Conservation (phyloP, 2,888 invertebrate species). For the Dendrolimus pini region DNA sequence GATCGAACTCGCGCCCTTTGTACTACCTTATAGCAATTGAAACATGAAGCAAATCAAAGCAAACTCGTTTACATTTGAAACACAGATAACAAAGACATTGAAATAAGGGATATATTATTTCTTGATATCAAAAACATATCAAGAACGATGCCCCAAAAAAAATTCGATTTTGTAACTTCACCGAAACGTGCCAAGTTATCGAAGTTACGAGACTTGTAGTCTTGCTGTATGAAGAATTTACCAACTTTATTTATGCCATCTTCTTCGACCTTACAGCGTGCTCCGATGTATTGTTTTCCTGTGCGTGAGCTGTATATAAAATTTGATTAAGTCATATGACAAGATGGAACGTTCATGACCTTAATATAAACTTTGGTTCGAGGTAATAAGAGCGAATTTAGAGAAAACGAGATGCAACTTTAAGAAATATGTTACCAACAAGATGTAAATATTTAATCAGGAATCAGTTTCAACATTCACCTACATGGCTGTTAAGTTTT, state of each 20-base stretch:
- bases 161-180: conserved; percentile 41
- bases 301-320: background rate
- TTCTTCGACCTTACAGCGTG: background rate
- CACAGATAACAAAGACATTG: background rate
- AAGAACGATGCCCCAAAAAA: conserved; percentile 32
- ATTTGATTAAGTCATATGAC: background rate
- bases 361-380: background rate
- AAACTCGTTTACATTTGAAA: background rate
- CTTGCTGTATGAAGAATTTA: too few relatives aligned
- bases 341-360: background rate
- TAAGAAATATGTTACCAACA: too few relatives aligned
- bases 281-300: background rate
- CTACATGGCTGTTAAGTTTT: too few relatives aligned
- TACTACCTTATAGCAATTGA: background rate
- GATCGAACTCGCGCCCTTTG: too few relatives aligned
- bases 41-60: background rate
- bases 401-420: too few relatives aligned
- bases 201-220: too few relatives aligned
- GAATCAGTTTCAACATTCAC: too few relatives aligned
- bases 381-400: too few relatives aligned
- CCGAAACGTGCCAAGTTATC: conserved; percentile 23
- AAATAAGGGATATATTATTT: conserved; percentile 24
- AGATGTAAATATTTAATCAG: too few relatives aligned
- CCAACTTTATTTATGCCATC: background rate
- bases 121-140: conserved; percentile 36